Conservation (phyloP, 2,888 invertebrate species). For the Parthenolecanium corni region DNA sequence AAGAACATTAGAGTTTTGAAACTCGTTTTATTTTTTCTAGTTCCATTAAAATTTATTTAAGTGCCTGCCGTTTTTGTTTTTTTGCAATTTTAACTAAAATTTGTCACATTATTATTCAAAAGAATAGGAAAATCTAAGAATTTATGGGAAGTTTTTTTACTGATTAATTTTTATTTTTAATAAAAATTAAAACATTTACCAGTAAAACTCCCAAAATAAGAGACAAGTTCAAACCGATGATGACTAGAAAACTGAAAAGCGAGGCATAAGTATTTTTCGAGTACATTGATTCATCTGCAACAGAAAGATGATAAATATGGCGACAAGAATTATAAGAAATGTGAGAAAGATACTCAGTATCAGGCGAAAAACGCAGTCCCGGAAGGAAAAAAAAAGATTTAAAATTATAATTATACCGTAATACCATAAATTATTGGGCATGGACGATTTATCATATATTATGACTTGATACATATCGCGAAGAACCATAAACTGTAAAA, state of each 20-base stretch:
- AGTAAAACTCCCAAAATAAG: slow-evolving; percentile 11
- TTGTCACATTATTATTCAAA: too few relatives aligned
- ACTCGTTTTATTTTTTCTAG: too few relatives aligned
- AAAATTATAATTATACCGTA: slow-evolving; percentile 7
- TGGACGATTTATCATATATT: background rate
- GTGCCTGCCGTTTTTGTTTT: too few relatives aligned
- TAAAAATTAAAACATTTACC: too few relatives aligned
- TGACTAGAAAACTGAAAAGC: background rate
- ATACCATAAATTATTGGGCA: slow-evolving; percentile 9
- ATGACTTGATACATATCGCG: slow-evolving; percentile 6
- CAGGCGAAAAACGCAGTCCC: background rate
- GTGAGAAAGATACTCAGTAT: background rate
- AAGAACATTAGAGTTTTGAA: too few relatives aligned
- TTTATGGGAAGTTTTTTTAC: too few relatives aligned
- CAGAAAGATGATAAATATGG: background rate
- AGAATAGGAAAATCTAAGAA: too few relatives aligned
- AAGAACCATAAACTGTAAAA: slow-evolving; percentile 4
- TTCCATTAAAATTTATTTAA: too few relatives aligned
- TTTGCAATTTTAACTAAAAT: too few relatives aligned
- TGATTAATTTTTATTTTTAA: too few relatives aligned
- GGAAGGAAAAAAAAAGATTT: too few relatives aligned
- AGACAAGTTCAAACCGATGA: slow-evolving; percentile 1
- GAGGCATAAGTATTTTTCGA: slow-evolving; percentile 10
- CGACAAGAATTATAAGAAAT: background rate
- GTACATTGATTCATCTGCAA: slow-evolving; percentile 6